Percentiles rank a stretch among this genome's conserved stretches.
Conservation (phyloP, 2,113 vertebrate genomes). For the Sinocyclocheilus rhinocerous region DNA sequence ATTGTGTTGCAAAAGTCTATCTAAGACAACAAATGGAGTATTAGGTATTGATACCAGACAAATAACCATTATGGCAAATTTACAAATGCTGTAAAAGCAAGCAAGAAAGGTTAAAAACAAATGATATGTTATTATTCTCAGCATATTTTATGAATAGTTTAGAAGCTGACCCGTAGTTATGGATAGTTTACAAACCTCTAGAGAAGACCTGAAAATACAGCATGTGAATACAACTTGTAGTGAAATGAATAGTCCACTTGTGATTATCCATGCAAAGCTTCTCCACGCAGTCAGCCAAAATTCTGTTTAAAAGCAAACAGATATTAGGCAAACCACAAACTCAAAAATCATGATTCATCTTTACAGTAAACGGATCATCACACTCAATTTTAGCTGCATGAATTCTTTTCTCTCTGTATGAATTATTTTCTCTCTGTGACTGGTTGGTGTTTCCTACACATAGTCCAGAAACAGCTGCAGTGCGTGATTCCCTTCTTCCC, state of each 20-base stretch:
- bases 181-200: neutral
- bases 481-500: neutral
- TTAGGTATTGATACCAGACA: neutral
- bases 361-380: neutral
- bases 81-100: neutral
- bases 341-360: neutral
- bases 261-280: neutral
- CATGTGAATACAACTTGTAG: neutral
- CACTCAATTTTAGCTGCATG: neutral
- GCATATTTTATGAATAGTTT: neutral
- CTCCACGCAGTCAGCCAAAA: neutral
- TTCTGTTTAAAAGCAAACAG: conserved; percentile 17
- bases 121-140: neutral
- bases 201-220: neutral
- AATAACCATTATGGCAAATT: neutral
- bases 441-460: neutral
- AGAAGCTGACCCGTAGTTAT: neutral
- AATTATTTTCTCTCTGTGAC: neutral
- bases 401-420: neutral
- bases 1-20: neutral
- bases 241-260: neutral
- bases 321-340: conserved; percentile 8
- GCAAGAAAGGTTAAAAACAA: neutral
- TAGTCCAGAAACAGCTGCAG: neutral
- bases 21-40: neutral